phyloP scores from a whole-genome alignment of 2,797 vertebrate genomes.

The Acomys russatus region DNA sequence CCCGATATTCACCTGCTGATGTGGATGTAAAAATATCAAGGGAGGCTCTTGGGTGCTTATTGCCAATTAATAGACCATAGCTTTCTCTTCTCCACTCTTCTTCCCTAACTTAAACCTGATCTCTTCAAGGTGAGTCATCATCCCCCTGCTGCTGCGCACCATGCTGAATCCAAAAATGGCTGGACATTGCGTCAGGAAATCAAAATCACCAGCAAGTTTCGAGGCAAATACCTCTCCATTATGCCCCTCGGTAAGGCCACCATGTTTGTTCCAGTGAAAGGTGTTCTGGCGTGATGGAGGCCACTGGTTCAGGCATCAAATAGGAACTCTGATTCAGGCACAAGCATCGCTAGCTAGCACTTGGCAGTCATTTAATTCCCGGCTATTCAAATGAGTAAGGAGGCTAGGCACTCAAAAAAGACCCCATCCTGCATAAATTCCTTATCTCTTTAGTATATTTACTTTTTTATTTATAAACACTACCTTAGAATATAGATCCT shows the following conservation, averaged over 20 bases:
- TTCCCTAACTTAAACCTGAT: slow-evolving; percentile 36
- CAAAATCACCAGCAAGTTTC: slow-evolving; percentile 97
- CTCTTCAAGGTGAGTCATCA: slow-evolving; percentile 95
- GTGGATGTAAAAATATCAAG: not conserved
- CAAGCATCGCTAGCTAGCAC: not conserved
- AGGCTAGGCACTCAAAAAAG: not conserved
- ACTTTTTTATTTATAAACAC: not conserved
- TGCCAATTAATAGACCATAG: not conserved
- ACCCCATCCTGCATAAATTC: no score
- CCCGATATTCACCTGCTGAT: not conserved
- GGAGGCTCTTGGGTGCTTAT: not conserved
- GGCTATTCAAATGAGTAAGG: not conserved
- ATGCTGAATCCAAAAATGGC: slow-evolving; percentile 94
- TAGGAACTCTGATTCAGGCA: not conserved
- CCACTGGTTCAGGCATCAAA: not conserved
- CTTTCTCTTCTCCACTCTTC: not conserved
- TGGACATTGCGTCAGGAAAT: slow-evolving; percentile 98
- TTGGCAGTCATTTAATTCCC: not conserved
- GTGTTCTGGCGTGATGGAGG: not conserved
- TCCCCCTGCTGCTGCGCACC: slow-evolving; percentile 97
- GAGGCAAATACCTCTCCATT: slow-evolving; percentile 98
- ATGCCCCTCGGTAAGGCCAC: slow-evolving; percentile 96
- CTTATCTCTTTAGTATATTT: not conserved
- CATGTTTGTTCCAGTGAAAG: not conserved
- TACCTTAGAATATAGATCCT: not conserved